Evolutionary conservation across 2,888 invertebrate species (phyloP), one percentile per base, ranked within the genome.

Genomic region (Byasa hedistus): DNA sequence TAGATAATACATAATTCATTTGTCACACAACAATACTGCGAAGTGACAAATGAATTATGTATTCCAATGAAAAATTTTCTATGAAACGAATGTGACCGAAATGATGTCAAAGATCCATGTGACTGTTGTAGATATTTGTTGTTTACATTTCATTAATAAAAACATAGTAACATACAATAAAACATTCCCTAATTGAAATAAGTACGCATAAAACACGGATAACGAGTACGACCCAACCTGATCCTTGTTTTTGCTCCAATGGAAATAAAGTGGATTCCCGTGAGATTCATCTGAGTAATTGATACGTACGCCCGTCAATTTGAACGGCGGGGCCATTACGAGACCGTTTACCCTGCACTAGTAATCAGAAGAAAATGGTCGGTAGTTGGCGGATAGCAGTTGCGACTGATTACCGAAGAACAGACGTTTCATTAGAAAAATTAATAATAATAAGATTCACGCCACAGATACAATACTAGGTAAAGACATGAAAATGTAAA

Each of bases 211-310:
- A 48, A n/a, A n/a, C 48, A n/a, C 48, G n/a, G 48, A 48, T 48
- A 48, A 48, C 19, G 48, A 48, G 19, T 7, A 54, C 21, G 22
- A 54, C 39, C 39, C 39, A 23, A 59, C 19, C 48, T 44, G 39
- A 19, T 48, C 23, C 57, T 57, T 32, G 32, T 32, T 17, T 64
- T 48, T 48, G 48, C 48, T n/a, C 72, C 74, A 61, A 73, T 64
- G 61, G 57, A 69, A 64, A 67, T 64, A 61, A 61, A 70, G 58
- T 64, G 66, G 66, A 70, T 68, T 70, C 80, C 77, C 79, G 74
- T 74, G 80, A 79, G 83, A 80, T 79, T 79, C 79, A 81, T 84
- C 82, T 79, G 74, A 73, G 79, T 84, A 86, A 86, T 85, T 86
- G 85, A 84, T 83, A 84, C 81, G 78, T 77, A 83, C 83, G 80